These are phyloP conservation scores for Ceratina calcarata DNA, from an alignment of 1,140 invertebrate species.

Conservation along the genomic window DNA sequence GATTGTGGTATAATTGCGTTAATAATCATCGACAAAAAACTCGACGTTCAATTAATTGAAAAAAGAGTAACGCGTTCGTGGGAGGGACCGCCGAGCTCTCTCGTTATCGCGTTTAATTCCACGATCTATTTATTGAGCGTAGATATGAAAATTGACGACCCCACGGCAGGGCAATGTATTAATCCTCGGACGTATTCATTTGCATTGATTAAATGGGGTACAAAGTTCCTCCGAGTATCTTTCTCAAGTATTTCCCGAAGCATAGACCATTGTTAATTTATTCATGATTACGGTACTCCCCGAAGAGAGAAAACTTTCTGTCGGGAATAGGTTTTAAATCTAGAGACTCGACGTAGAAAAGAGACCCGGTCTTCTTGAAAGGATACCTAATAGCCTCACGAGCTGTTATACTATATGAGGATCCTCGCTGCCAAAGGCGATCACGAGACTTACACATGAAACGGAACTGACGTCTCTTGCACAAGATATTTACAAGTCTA, in stretches of 20 bases:
- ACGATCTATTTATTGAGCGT: background rate
- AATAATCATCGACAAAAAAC: too few species aligned
- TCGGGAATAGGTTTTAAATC: background rate
- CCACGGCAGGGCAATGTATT: background rate
- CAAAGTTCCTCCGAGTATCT: background rate
- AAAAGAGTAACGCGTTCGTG: background rate
- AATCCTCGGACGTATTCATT: slow-evolving; percentile 19
- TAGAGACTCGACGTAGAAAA: background rate
- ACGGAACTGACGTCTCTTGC: slow-evolving; percentile 16
- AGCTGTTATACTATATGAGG: slow-evolving; percentile 18
- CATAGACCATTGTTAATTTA: slow-evolving; percentile 24
- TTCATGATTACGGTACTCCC: slow-evolving; percentile 8
- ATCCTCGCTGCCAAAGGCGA: slow-evolving; percentile 14
- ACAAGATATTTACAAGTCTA: slow-evolving; percentile 12
- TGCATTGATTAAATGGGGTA: slow-evolving; percentile 17
- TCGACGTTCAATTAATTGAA: background rate
- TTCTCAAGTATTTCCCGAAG: background rate
- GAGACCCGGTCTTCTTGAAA: slow-evolving; percentile 19
- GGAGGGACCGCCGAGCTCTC: background rate
- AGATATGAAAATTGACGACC: background rate
- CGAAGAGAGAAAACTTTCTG: background rate
- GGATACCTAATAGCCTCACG: slow-evolving; percentile 22
- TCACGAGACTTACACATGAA: slow-evolving; percentile 10
- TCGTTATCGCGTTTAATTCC: background rate
- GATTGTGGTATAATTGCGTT: background rate